A percentile compares a stretch with the other conserved stretches of the same genome.
These are phyloP conservation scores for Thelaira solivaga DNA, from an alignment of 2,888 invertebrate species.

Conservation along the genomic window DNA sequence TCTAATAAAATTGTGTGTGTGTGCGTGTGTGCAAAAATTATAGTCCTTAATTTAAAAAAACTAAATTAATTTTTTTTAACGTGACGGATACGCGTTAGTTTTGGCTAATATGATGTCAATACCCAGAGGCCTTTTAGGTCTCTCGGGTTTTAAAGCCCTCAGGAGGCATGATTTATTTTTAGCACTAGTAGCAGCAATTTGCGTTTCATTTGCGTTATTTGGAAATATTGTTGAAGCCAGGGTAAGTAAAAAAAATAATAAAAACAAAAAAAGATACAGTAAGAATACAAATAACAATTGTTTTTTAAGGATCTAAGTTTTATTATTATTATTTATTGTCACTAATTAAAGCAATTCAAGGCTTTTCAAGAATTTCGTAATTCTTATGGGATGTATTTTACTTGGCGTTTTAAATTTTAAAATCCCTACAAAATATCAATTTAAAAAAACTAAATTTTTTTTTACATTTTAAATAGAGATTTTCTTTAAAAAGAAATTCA, in stretches of 20 bases:
- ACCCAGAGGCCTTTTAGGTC: conserved; percentile 75
- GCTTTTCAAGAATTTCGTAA: no score
- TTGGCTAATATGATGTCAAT: conserved; percentile 68
- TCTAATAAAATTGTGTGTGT: neutral
- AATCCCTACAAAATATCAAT: no score
- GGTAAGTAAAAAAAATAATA: conserved; percentile 69
- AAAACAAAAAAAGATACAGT: neutral
- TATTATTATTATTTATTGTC: no score
- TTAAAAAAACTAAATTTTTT: no score
- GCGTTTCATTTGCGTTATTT: conserved; percentile 67
- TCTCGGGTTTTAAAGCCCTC: conserved; percentile 70
- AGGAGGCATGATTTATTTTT: conserved; percentile 60
- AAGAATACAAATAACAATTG: no score
- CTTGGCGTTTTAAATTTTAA: no score
- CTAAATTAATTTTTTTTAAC: neutral
- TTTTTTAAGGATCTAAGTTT: neutral
- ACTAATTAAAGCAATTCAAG: no score
- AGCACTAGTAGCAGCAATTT: conserved; percentile 70
- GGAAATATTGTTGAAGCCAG: conserved; percentile 71
- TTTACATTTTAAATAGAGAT: no score
- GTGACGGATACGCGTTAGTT: conserved; percentile 49
- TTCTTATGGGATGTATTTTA: no score
- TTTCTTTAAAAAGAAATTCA: no score
- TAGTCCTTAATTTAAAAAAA: neutral
- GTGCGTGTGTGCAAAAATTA: conserved; percentile 2